Percentiles rank a stretch among this genome's conserved stretches.
phyloP scores from a whole-genome alignment of 2,113 vertebrate species.

The Nipponia nippon region DNA sequence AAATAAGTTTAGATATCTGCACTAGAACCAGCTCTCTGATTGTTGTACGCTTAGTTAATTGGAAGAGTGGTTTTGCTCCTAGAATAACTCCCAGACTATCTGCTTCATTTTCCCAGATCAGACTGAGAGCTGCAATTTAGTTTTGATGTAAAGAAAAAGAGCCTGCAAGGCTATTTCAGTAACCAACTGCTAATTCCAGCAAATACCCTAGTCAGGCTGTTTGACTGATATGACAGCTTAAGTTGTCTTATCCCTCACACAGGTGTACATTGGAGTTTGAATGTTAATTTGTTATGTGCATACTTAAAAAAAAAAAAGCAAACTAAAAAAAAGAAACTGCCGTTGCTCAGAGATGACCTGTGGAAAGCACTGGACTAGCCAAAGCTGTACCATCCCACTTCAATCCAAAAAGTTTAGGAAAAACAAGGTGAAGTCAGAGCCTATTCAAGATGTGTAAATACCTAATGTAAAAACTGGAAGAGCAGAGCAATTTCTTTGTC shows the following conservation, averaged over 20 bases:
- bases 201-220: background rate
- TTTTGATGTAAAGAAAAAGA: background rate
- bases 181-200: background rate
- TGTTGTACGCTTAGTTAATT: background rate
- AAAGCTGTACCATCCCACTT: background rate
- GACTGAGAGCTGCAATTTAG: background rate
- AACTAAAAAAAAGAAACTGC: background rate
- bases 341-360: background rate
- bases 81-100: background rate
- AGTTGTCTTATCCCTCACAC: background rate
- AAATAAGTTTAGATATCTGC: background rate
- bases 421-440: background rate
- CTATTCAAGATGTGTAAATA: background rate
- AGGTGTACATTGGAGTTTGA: background rate
- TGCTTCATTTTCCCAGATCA: background rate
- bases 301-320: background rate
- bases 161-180: background rate
- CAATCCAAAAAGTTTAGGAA: background rate
- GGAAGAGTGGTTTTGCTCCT: background rate
- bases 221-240: background rate
- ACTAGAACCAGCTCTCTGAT: background rate
- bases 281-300: background rate
- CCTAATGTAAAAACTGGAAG: background rate
- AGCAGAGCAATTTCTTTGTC: background rate
- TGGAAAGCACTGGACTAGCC: background rate